Base-by-base conservation (phyloP, 37 sponge, comb jelly and placozoan genomes). In the Beroe ovata region DNA sequence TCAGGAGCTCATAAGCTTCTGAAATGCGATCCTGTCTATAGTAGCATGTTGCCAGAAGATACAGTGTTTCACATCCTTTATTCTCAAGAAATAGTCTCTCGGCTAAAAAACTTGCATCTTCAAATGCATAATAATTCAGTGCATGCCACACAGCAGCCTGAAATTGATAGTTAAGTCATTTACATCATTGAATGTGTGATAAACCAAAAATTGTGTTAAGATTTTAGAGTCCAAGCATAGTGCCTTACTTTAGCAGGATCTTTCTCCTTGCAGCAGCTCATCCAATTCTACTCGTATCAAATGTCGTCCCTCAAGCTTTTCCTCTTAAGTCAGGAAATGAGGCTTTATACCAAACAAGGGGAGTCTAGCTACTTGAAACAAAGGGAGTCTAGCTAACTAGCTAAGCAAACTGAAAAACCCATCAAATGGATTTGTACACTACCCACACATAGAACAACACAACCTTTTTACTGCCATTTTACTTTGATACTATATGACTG, bases 31-130 rank as follows among this genome's bases (percentile, higher is more conserved):
- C 94, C 4, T 91, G 89, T 39, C 95, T 88, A 88, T 93, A 96
- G 90, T 93, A 94, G 47, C 94, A 93, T 16, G 95, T 93, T 2
- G 94, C 96, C 71, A 96, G 89, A 18, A 94, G 92, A 58, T 90
- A 94, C 16, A 89, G 32, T 11, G 92, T 91, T 30, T 96, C 90
- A 25, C 60, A 34, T 20, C 59, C 77, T 89, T 60, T 60, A 92
- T 93, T 90, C 84, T 97, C 97, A n/a, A 93, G 93, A 66, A 94
- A 91, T 22, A 95, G 92, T 26, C 94, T 90, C 89, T 97, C 97
- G 2, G 97, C 94, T 21, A 97, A 72, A 47, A 97, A 97, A 16
- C 93, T 71, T 16, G 97, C 97, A 90, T 95, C 95, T 25, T 92
- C 92, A 36, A 84, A 92, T 25, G 66, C 90, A 60, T 97, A 94